These are phyloP conservation scores for Solenopsis invicta DNA, from an alignment of 1,140 invertebrate species.

Conservation along the genomic window DNA sequence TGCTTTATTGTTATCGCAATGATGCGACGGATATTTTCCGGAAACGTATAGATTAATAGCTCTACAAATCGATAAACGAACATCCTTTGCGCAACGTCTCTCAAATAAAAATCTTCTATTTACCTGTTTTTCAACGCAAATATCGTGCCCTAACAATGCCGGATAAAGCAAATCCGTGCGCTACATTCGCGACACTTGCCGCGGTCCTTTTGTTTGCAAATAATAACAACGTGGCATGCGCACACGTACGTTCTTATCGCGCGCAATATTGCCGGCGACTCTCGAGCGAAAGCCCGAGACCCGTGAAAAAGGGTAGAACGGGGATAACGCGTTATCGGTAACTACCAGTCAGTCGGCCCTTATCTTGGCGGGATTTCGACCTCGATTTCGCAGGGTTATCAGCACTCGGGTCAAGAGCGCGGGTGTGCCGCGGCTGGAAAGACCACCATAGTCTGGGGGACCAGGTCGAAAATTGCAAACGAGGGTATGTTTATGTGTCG, in stretches of 20 bases:
- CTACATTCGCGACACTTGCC: constrained; percentile 10
- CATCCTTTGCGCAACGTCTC: neutral
- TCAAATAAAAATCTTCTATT: constrained; percentile 38
- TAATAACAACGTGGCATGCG: constrained; percentile 39
- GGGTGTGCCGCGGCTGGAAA: neutral
- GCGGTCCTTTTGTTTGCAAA: constrained; percentile 33
- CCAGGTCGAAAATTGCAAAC: constrained; percentile 52
- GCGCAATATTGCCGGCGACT: constrained; percentile 51
- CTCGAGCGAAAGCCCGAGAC: constrained; percentile 13
- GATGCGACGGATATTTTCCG: neutral
- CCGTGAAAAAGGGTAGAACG: constrained; percentile 35
- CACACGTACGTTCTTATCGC: constrained; percentile 46
- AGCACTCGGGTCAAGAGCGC: constrained; percentile 52
- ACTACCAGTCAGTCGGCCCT: constrained; percentile 52
- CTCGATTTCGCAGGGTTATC: constrained; percentile 64
- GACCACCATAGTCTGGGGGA: neutral
- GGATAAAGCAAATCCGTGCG: constrained; percentile 24
- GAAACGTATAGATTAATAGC: constrained; percentile 30
- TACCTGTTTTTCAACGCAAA: constrained; percentile 11
- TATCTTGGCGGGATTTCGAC: constrained; percentile 63
- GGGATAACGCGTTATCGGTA: constrained; percentile 49
- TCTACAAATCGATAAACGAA: constrained; percentile 14
- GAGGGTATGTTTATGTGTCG: constrained; percentile 53
- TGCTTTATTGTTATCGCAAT: constrained; percentile 12
- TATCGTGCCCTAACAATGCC: constrained; percentile 28